Evolutionary conservation across 2,113 vertebrate genomes (phyloP), one percentile per base, ranked within the genome.

Genomic region (Marmota flaviventris): DNA sequence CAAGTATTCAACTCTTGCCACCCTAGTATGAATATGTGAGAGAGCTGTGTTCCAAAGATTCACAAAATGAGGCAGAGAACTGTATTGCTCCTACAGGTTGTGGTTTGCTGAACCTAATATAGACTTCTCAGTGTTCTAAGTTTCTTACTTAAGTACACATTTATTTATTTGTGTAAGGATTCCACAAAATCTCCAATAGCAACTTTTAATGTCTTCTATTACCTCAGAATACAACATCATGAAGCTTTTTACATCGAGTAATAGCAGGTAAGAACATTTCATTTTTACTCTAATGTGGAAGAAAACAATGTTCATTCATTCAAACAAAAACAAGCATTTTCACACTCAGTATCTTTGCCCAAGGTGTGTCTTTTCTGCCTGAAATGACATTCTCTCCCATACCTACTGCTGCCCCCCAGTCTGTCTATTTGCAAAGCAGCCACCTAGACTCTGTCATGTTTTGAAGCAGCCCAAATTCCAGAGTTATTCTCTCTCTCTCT

Each of bases 391-490:
- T 29, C 13, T 79, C 29, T 87, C 24, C 65, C 20, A 27, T 29
- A n/a, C 5, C 3, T 17, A 39, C 34, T 24, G 42, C 12, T 45
- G 9, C 3, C 42, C 4, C 4, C 17, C 13, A 0, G 17, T 12
- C 11, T 8, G 18, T 13, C 34, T 75, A 45, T n/a, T 34, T 20
- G 29, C 18, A 70, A 12, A 63, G 42, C 0, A 39, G 32, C 4
- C n/a, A 29, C 37, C 9, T 20, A 22, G 24, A 34, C 58, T 39
- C 58, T 39, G 70, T 4, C 29, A 24, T 65, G 34, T 76, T 76
- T 76, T 89, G 61, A 51, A 83, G 69, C 22, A 75, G 4, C 67
- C 25, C 25, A 53, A 86, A 83, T 9, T 51, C 13, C 18, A 69
- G 78, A 67, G 8, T 70, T 45, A 24, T 27, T 65, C 8, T 70